phyloP scores from a whole-genome alignment of 2,888 invertebrate species.

The Helicoverpa assulta region DNA sequence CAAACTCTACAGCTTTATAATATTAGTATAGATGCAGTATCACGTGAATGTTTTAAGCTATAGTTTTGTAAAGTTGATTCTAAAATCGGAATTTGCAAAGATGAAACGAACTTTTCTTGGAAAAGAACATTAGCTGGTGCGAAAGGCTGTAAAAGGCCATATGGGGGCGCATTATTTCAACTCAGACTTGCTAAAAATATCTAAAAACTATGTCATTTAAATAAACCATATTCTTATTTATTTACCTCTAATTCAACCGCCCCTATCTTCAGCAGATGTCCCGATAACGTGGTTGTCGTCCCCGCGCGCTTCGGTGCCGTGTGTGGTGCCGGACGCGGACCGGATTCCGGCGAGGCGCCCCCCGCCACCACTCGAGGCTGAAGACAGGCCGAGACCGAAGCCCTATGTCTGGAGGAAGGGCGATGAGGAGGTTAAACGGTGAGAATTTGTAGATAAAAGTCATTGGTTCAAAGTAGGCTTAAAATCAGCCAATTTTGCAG shows the following conservation, averaged over 20 bases:
- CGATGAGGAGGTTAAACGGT: slow-evolving; percentile 74
- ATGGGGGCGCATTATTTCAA: no score
- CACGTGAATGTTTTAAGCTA: no score
- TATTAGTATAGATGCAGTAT: no score
- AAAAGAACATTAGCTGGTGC: no score
- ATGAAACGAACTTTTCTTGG: no score
- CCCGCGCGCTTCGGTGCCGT: slow-evolving; percentile 76
- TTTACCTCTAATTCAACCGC: not conserved
- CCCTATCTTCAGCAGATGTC: slow-evolving; percentile 72
- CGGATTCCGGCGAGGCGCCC: slow-evolving; percentile 71
- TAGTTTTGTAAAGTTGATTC: no score
- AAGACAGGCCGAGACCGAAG: slow-evolving; percentile 67
- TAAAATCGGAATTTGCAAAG: no score
- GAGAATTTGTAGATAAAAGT: slow-evolving; percentile 5
- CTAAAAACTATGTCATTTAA: not conserved
- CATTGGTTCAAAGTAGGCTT: no score
- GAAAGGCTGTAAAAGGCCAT: no score
- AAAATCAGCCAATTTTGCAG: no score
- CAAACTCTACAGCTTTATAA: no score
- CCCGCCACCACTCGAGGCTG: slow-evolving; percentile 79
- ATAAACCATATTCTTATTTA: not conserved
- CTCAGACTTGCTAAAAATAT: no score
- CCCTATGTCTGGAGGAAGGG: slow-evolving; percentile 74
- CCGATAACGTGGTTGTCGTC: slow-evolving; percentile 80
- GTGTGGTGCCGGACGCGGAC: slow-evolving; percentile 74